A percentile compares a stretch with the other conserved stretches of the same genome.
phyloP scores from a whole-genome alignment of 2,888 invertebrate genomes.

The Drosophila anomelani region DNA sequence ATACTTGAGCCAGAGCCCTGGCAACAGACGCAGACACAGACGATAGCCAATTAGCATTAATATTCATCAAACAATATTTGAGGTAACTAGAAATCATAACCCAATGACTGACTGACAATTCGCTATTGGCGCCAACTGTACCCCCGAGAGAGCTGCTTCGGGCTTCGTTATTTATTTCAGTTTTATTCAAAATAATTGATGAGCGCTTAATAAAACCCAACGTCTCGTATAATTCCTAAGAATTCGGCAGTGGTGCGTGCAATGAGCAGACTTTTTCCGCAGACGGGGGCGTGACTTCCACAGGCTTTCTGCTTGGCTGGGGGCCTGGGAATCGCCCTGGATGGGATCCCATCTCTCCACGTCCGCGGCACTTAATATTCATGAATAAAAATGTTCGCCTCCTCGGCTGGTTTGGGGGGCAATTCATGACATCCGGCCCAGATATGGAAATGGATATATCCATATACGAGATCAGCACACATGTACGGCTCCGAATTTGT shows the following conservation, averaged over 20 bases:
- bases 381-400: slow-evolving; percentile 49
- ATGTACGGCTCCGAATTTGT: slow-evolving; percentile 21
- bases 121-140: slow-evolving; percentile 68
- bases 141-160: slow-evolving; percentile 31
- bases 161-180: slow-evolving; percentile 60
- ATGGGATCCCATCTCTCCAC: slow-evolving; percentile 1
- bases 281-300: slow-evolving; percentile 46
- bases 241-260: slow-evolving; percentile 74
- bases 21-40: slow-evolving; percentile 54
- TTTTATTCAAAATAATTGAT: slow-evolving; percentile 73
- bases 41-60: slow-evolving; percentile 68
- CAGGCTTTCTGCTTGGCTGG: slow-evolving; percentile 74
- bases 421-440: slow-evolving; percentile 70
- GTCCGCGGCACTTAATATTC: slow-evolving; percentile 65
- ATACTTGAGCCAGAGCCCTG: slow-evolving; percentile 66
- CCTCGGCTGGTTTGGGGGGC: slow-evolving; percentile 43
- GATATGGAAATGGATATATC: slow-evolving; percentile 49
- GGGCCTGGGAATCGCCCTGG: slow-evolving; percentile 62
- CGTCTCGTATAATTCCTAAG: slow-evolving; percentile 81
- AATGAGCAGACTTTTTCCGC: slow-evolving; percentile 49
- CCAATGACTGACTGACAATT: slow-evolving; percentile 29
- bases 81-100: slow-evolving; percentile 67
- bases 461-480: slow-evolving; percentile 19
- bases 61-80: slow-evolving; percentile 60
- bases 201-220: slow-evolving; percentile 82